Conservation (phyloP, 1,140 invertebrate genomes). For the Chrysopa pallens region DNA sequence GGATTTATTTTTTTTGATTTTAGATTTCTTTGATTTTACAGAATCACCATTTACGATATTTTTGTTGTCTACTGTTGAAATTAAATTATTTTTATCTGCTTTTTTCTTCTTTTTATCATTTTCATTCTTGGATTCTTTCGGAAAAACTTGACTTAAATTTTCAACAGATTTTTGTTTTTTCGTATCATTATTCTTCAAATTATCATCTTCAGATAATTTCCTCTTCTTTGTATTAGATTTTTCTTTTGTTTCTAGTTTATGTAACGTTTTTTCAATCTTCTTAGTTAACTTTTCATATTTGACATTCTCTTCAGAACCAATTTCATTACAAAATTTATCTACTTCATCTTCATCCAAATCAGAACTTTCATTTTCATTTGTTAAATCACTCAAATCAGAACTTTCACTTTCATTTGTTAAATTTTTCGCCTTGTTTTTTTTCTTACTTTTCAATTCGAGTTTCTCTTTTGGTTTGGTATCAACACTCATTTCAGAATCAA, state of each 20-base stretch:
- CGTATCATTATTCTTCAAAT: neutral
- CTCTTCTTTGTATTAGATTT: conserved; percentile 5
- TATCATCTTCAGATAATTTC: conserved; percentile 6
- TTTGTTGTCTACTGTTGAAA: neutral
- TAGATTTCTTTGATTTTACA: neutral
- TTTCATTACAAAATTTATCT: no score
- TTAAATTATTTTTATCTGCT: neutral
- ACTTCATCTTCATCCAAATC: no score
- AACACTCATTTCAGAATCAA: neutral
- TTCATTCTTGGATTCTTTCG: neutral
- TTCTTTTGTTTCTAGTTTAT: conserved; percentile 5
- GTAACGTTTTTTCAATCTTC: conserved; percentile 15
- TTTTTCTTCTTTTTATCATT: no score
- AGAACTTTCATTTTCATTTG: no score
- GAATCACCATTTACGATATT: neutral
- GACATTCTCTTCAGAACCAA: conserved; percentile 2
- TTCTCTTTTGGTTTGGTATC: conserved; percentile 6
- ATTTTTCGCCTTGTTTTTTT: conserved; percentile 14
- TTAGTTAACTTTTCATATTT: conserved; percentile 16
- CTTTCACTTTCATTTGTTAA: conserved; percentile 4
- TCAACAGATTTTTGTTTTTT: neutral
- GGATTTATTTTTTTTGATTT: conserved; percentile 5
- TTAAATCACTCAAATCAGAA: neutral
- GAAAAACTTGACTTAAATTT: neutral
- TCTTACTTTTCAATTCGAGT: conserved; percentile 7